Conservation (phyloP, 2,113 vertebrate species). For the Chloropsis hardwickii region DNA sequence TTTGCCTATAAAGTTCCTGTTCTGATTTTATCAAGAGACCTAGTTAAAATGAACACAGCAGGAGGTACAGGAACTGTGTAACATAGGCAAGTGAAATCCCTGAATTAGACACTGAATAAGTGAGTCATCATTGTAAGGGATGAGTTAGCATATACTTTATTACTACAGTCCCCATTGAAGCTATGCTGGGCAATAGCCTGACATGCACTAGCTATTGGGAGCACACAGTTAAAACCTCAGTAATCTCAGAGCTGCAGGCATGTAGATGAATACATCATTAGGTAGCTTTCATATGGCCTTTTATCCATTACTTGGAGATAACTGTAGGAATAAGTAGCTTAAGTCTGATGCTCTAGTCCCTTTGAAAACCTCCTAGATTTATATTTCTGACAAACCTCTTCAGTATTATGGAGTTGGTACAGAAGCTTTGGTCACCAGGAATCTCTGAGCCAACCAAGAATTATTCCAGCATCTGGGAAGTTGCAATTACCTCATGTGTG, state of each 20-base stretch:
- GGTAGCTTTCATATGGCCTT: not conserved
- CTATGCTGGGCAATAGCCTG: not conserved
- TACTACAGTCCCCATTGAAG: not conserved
- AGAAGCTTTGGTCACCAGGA: not conserved
- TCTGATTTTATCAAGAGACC: not conserved
- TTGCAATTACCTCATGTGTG: not conserved
- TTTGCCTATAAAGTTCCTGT: not conserved
- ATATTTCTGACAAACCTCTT: not conserved
- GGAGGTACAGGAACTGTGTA: not conserved
- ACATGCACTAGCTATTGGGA: not conserved
- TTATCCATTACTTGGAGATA: not conserved
- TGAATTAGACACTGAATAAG: not conserved
- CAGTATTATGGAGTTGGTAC: not conserved
- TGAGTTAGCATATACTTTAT: not conserved
- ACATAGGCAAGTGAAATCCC: not conserved
- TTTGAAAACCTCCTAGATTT: not conserved
- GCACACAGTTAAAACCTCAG: not conserved
- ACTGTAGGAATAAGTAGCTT: not conserved
- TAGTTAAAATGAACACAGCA: not conserved
- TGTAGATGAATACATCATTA: not conserved
- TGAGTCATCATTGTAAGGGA: not conserved
- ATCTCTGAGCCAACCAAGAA: not conserved
- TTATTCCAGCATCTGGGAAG: not conserved
- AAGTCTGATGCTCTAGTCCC: not conserved
- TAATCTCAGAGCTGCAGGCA: not conserved